Evolutionary conservation across 2,797 vertebrate species (phyloP).

Genomic region (Clarias fuscus): DNA sequence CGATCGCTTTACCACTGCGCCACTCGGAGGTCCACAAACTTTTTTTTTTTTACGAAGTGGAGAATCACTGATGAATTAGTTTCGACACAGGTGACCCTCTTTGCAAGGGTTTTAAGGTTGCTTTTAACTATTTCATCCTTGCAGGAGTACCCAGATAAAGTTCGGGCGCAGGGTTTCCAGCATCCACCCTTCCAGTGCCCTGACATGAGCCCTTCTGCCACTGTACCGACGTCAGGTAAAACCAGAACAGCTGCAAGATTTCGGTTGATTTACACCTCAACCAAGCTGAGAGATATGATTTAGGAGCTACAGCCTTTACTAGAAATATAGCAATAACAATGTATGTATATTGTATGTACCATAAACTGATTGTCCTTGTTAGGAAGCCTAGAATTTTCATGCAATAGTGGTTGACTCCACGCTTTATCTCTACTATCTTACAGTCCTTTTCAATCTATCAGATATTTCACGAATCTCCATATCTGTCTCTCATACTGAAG

Average conservation of each 20-base stretch:
- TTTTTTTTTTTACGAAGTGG: neutral
- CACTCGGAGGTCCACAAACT: too few relatives aligned
- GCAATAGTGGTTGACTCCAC: neutral
- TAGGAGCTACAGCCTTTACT: neutral
- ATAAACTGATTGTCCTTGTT: neutral
- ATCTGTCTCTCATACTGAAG: too few relatives aligned
- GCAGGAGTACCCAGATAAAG: slow-evolving; percentile 56
- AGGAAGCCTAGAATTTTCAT: neutral
- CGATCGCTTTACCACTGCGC: too few relatives aligned
- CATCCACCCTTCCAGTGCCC: slow-evolving; percentile 62
- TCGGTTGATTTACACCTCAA: neutral
- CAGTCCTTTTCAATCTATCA: neutral
- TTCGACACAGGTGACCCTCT: too few relatives aligned
- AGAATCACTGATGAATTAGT: neutral
- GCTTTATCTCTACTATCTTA: neutral
- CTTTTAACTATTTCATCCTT: slow-evolving; percentile 3
- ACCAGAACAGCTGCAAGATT: neutral
- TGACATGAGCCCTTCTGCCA: slow-evolving; percentile 67
- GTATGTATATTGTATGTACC: neutral
- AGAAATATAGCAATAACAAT: neutral
- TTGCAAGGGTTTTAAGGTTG: neutral
- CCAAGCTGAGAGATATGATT: neutral
- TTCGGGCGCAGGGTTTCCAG: slow-evolving; percentile 24
- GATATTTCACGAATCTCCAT: neutral
- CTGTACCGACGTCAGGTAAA: slow-evolving; percentile 66